A percentile compares a stretch with the other conserved stretches of the same genome.
Conservation (phyloP, 2,888 invertebrate genomes). For the Hemaris fuciformis region DNA sequence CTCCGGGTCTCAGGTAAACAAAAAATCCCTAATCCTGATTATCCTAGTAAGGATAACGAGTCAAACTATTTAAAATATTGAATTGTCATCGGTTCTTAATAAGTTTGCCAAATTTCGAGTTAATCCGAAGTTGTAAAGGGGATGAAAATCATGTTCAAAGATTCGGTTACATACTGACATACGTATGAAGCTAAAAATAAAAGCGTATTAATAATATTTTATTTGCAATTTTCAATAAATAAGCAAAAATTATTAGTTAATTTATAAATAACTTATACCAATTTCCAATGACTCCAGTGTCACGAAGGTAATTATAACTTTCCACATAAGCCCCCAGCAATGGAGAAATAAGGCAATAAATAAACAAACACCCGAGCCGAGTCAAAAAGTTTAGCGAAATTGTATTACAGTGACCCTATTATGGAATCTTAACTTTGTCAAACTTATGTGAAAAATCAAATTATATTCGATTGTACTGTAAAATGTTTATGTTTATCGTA, state of each 20-base stretch:
- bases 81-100: too few species aligned
- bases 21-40: too few species aligned
- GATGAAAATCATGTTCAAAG: too few species aligned
- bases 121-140: too few species aligned
- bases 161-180: too few species aligned
- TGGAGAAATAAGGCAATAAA: constrained; percentile 36
- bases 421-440: constrained; percentile 18
- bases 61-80: too few species aligned
- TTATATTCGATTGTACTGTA: neutral
- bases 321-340: constrained; percentile 26
- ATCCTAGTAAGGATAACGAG: too few species aligned
- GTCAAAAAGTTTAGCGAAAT: constrained; percentile 32
- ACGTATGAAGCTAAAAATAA: too few species aligned
- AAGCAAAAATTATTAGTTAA: neutral
- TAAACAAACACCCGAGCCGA: constrained; percentile 32
- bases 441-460: constrained; percentile 5
- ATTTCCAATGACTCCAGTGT: constrained; percentile 28
- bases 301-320: constrained; percentile 43
- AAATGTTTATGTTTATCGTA: neutral
- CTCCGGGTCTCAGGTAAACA: too few species aligned
- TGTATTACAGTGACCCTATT: constrained; percentile 28
- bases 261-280: constrained; percentile 3
- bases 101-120: too few species aligned
- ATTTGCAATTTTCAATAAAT: neutral
- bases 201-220: neutral